Conservation (phyloP, 2,888 invertebrate species). For the Xestia xanthographa region DNA sequence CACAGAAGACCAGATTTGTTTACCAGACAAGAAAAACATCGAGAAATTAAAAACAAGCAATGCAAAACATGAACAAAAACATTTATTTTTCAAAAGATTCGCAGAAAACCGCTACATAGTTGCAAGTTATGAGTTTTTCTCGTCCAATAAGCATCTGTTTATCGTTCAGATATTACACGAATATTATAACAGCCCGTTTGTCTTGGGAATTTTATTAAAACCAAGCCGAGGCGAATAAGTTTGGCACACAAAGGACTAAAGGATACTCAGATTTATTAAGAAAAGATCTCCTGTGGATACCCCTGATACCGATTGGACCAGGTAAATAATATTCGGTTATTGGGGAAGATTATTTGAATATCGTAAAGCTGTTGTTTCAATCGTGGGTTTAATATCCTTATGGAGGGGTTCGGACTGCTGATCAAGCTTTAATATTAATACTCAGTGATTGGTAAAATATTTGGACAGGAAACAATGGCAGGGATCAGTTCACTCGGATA, state of each 20-base stretch:
- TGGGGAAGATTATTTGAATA: slow-evolving; percentile 48
- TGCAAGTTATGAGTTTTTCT: slow-evolving; percentile 39
- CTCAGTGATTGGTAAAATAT: slow-evolving; percentile 42
- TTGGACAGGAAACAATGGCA: slow-evolving; percentile 23
- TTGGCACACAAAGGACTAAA: slow-evolving; percentile 53
- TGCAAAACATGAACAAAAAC: slow-evolving; percentile 1
- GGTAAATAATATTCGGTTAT: slow-evolving; percentile 47
- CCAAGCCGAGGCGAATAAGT: slow-evolving; percentile 23
- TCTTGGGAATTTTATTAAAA: slow-evolving; percentile 64
- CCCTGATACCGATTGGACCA: slow-evolving; percentile 35
- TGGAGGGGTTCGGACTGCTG: slow-evolving; percentile 24
- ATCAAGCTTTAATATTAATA: slow-evolving; percentile 49
- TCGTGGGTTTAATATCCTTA: slow-evolving; percentile 25
- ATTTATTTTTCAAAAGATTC: slow-evolving; percentile 4
- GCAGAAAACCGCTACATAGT: slow-evolving; percentile 12
- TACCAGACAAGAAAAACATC: background rate
- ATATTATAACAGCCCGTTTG: slow-evolving; percentile 49
- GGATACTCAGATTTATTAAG: slow-evolving; percentile 43
- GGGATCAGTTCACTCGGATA: slow-evolving; percentile 1
- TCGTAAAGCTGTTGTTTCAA: slow-evolving; percentile 49
- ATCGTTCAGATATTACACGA: slow-evolving; percentile 55
- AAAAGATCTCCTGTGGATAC: slow-evolving; percentile 29
- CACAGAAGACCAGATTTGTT: background rate
- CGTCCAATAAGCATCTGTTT: slow-evolving; percentile 57
- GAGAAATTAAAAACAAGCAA: slow-evolving; percentile 1